A percentile compares a stretch with the other conserved stretches of the same genome.
Conservation (phyloP, 2,797 vertebrate species). For the Octomys mimax region DNA sequence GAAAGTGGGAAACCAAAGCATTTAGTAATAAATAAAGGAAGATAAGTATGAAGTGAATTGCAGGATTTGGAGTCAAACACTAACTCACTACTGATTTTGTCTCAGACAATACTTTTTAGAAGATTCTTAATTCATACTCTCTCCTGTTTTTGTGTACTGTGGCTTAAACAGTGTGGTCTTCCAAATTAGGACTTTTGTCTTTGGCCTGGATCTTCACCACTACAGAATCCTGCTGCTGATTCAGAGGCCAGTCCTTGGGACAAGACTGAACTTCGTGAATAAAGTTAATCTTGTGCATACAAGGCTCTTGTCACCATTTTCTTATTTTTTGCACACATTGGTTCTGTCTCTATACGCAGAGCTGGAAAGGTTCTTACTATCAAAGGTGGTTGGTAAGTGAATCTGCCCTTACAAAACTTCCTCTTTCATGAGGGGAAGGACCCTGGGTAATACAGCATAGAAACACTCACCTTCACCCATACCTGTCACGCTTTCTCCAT, state of each 20-base stretch:
- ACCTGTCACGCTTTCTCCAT: background rate
- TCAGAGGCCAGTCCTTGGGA: background rate
- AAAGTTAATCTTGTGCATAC: background rate
- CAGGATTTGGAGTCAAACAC: background rate
- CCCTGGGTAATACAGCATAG: background rate
- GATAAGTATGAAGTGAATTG: background rate
- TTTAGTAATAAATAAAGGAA: background rate
- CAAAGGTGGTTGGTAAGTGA: background rate
- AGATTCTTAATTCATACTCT: conserved; percentile 2
- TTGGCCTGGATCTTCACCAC: background rate
- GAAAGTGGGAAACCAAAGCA: background rate
- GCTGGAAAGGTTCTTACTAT: conserved; percentile 15
- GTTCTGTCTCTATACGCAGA: conserved; percentile 28
- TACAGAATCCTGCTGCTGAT: background rate
- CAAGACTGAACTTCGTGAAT: background rate
- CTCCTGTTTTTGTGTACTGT: background rate
- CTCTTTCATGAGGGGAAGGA: background rate
- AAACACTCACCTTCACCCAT: background rate
- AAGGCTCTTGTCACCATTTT: background rate
- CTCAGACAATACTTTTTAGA: background rate
- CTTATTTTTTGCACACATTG: background rate
- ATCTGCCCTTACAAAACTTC: background rate
- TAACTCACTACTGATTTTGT: background rate
- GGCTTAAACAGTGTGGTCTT: background rate
- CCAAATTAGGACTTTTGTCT: background rate